phyloP scores from a whole-genome alignment of 2,113 vertebrate species.

The Reinhardtius hippoglossoides region DNA sequence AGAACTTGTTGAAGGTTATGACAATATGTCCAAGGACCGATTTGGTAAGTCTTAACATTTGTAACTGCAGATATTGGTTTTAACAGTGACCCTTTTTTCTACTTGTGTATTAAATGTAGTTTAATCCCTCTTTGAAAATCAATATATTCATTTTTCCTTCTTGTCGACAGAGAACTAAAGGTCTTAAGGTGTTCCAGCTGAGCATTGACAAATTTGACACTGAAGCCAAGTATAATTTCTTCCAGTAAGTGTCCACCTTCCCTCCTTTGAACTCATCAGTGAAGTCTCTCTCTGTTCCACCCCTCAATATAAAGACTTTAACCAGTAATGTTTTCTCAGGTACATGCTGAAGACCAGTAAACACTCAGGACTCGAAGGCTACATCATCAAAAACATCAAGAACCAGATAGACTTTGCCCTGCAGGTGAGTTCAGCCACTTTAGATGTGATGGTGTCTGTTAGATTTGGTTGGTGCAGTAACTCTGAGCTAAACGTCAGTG shows the following conservation, averaged over 20 bases:
- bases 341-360: slow-evolving; percentile 89
- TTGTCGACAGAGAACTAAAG: slow-evolving; percentile 89
- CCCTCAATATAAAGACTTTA: neutral
- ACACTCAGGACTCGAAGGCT: slow-evolving; percentile 95
- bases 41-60: slow-evolving; percentile 83
- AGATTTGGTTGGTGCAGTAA: neutral
- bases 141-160: slow-evolving; percentile 2
- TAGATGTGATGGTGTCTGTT: neutral
- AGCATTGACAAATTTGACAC: slow-evolving; percentile 91
- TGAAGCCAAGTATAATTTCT: slow-evolving; percentile 93
- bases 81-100: neutral
- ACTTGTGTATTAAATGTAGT: too few relatives aligned
- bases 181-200: slow-evolving; percentile 90
- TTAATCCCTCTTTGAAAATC: too few relatives aligned
- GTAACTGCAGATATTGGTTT: neutral
- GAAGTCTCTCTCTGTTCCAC: neutral
- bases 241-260: slow-evolving; percentile 83
- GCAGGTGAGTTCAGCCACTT: slow-evolving; percentile 33
- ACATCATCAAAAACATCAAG: slow-evolving; percentile 95
- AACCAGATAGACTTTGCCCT: slow-evolving; percentile 89
- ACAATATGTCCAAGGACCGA: slow-evolving; percentile 88
- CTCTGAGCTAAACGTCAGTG: neutral
- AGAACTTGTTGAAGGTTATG: slow-evolving; percentile 94
- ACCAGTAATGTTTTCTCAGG: slow-evolving; percentile 40
- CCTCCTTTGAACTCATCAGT: neutral